These are phyloP conservation scores for Heterochromis multidens DNA, from an alignment of 2,113 vertebrate genomes.

Conservation along the genomic window DNA sequence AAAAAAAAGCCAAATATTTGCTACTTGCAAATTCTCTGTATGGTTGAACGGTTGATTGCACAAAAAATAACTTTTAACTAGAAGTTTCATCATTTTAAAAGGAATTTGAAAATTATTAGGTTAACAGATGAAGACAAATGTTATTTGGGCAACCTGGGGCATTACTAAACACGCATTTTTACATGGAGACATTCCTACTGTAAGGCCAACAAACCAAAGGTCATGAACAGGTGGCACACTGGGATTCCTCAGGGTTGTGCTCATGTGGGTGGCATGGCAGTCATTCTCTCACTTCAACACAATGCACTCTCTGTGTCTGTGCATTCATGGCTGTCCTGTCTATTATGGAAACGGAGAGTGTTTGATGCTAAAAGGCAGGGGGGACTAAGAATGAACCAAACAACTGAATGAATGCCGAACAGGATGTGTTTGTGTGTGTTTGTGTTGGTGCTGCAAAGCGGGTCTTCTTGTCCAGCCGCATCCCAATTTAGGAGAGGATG, in stretches of 20 bases:
- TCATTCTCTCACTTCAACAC: constrained; percentile 49
- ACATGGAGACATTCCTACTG: neutral
- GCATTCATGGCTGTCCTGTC: constrained; percentile 45
- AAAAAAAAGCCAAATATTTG: neutral
- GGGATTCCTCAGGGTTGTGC: constrained; percentile 10
- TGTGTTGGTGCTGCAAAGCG: constrained; percentile 28
- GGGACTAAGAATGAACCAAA: constrained; percentile 47
- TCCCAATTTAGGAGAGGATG: constrained; percentile 62
- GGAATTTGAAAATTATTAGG: neutral
- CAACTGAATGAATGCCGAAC: constrained; percentile 28
- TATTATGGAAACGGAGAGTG: constrained; percentile 39
- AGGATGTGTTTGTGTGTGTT: constrained; percentile 39
- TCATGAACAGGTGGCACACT: constrained; percentile 36
- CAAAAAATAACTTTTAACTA: neutral
- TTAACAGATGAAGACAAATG: neutral
- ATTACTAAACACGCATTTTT: neutral
- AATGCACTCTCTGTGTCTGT: constrained; percentile 54
- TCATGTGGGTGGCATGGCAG: constrained; percentile 38
- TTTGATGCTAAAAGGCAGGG: constrained; percentile 25
- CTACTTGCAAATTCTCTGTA: neutral
- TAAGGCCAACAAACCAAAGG: neutral
- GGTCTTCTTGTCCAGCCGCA: constrained; percentile 14
- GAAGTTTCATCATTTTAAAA: neutral
- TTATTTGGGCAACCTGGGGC: neutral
- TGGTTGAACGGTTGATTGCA: neutral